These are phyloP conservation scores for Amblyteles armatorius DNA, from an alignment of 2,888 invertebrate species.

Conservation along the genomic window DNA sequence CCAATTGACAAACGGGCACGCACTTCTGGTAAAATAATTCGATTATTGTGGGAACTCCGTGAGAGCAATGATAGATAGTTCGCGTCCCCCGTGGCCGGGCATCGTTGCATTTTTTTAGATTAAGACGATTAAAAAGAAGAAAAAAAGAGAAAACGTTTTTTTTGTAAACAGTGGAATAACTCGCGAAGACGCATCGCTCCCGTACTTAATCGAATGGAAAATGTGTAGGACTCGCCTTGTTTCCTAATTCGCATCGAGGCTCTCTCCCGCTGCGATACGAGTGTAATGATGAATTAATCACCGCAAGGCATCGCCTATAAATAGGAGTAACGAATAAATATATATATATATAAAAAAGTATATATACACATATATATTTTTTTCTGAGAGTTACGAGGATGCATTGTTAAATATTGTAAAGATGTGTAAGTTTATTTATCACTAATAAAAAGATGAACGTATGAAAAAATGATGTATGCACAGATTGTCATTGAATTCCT, in stretches of 20 bases:
- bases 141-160: constrained; percentile 40
- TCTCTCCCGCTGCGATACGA: constrained; percentile 70
- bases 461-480: constrained; percentile 44
- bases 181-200: constrained; percentile 24
- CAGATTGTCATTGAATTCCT: neutral
- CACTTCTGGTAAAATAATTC: constrained; percentile 16
- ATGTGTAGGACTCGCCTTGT: constrained; percentile 40
- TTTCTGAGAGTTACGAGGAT: constrained; percentile 82
- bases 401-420: constrained; percentile 83
- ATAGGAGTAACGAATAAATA: constrained; percentile 34
- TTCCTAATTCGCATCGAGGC: constrained; percentile 30
- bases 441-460: constrained; percentile 80
- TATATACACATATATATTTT: constrained; percentile 67
- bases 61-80: constrained; percentile 34
- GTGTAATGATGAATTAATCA: constrained; percentile 43
- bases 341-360: constrained; percentile 40
- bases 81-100: constrained; percentile 19
- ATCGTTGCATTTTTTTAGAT: constrained; percentile 39
- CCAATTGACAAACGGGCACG: neutral
- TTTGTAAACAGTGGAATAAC: constrained; percentile 46
- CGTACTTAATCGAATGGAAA: constrained; percentile 55
- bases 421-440: constrained; percentile 85
- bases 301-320: constrained; percentile 58
- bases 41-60: constrained; percentile 42
- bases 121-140: neutral